Base-by-base conservation (phyloP, 2,888 invertebrate genomes). In the Drosophila flavopinicola region DNA sequence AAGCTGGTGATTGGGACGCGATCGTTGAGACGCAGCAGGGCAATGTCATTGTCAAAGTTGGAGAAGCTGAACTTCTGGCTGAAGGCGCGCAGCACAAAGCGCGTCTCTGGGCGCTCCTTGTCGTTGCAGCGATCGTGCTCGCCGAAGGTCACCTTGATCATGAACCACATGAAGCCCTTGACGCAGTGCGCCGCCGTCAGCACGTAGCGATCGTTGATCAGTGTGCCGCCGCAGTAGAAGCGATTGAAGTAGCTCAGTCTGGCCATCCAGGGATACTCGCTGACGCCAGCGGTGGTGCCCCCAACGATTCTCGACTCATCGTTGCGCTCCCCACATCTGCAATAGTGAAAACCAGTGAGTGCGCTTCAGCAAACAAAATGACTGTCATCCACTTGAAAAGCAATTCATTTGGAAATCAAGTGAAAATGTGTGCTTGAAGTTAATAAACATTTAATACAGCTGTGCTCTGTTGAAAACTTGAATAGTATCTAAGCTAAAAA, bases 91-190 rank as follows among this genome's bases (percentile, higher is more conserved):
- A 96, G 90, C 37, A 96, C 96, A 89, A 95, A 96, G 75, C 96
- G 93, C 0, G 95, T 94, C 90, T 96, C 96, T 0, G 96, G 95
- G 42, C 94, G 93, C 39, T 91, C 91, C 35, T 94, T 94, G 48
- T 95, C 93, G 80, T 94, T 93, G 91, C 96, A 97, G 39, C 96
- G 94, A 91, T 97, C 95, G 90, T 96, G 96, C 90, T 97, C 97
- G 0, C 96, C 97, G 80, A 97, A 95, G 10, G 96, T 95, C 69
- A 96, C 95, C 91, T 95, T 96, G 90, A 97, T 96, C 96, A 97
- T 95, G 91, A 96, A 96, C 96, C 96, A 96, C 95, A 96, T 96
- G 90, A 96, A 96, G 73, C 97, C 97, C 93, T 96, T 96, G 64
- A 97, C 95, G 89, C 97, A 97, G 90, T 97, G 97, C 0, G 96